phyloP scores from a whole-genome alignment of 2,888 invertebrate genomes.

The Amphiduros pacificus region DNA sequence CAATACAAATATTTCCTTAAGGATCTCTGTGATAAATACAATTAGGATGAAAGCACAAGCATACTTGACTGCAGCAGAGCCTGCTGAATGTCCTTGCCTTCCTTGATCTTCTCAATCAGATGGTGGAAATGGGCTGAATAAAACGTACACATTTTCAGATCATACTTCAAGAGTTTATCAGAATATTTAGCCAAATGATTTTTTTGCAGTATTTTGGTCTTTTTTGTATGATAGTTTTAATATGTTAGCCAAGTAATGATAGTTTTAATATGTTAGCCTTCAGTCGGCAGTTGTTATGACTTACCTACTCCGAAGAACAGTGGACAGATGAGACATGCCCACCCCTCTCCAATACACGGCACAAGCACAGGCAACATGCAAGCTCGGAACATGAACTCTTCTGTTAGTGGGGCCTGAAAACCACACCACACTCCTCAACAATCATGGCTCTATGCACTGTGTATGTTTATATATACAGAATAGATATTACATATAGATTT shows the following conservation, averaged over 20 bases:
- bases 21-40: neutral
- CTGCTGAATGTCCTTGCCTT: constrained; percentile 42
- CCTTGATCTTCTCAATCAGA: constrained; percentile 74
- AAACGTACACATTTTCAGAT: no score
- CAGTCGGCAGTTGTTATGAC: constrained; percentile 33
- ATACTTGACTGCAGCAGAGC: constrained; percentile 50
- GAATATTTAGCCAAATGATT: no score
- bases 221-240: no score
- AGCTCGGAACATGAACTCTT: constrained; percentile 93
- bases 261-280: no score
- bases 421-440: no score
- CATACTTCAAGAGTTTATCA: no score
- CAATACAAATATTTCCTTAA: neutral
- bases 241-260: no score
- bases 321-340: constrained; percentile 82
- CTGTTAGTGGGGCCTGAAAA: constrained; percentile 79
- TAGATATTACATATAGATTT: no score
- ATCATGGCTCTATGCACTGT: no score
- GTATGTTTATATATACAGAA: no score
- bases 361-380: constrained; percentile 91
- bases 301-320: constrained; percentile 87
- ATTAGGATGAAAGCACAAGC: constrained; percentile 8
- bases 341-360: constrained; percentile 76
- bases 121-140: constrained; percentile 90
- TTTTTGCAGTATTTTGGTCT: no score